A percentile compares a stretch with the other conserved stretches of the same genome.
phyloP scores from a whole-genome alignment of 2,888 invertebrate genomes.

The Parasteatoda lunata region DNA sequence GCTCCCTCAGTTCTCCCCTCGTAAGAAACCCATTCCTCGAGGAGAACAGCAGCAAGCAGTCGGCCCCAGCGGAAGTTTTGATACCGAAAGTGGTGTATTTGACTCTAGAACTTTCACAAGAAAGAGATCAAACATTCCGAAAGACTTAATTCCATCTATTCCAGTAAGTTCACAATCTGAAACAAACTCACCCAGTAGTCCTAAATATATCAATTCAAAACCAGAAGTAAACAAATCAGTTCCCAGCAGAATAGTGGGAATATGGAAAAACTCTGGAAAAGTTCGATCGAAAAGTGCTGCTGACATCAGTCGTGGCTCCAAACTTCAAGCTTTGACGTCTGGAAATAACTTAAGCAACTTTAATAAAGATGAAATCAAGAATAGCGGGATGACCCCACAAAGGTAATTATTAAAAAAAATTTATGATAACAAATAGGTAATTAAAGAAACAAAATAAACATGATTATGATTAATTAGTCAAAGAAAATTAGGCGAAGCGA shows the following conservation, averaged over 20 bases:
- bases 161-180: neutral
- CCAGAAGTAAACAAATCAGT: slow-evolving; percentile 30
- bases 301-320: slow-evolving; percentile 45
- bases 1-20: slow-evolving; percentile 12
- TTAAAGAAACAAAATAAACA: neutral
- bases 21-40: slow-evolving; percentile 18
- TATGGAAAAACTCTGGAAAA: slow-evolving; percentile 57
- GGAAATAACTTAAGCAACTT: slow-evolving; percentile 13
- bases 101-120: slow-evolving; percentile 58
- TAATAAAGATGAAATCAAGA: neutral
- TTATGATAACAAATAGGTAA: too few relatives aligned
- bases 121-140: slow-evolving; percentile 32
- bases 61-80: neutral
- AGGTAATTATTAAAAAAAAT: slow-evolving; percentile 4
- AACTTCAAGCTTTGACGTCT: slow-evolving; percentile 20
- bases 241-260: slow-evolving; percentile 44
- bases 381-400: neutral
- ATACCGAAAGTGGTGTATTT: slow-evolving; percentile 11
- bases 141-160: slow-evolving; percentile 36
- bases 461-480: neutral
- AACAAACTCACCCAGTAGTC: neutral
- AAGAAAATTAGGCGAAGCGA: neutral
- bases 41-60: neutral
- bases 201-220: neutral
- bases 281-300: slow-evolving; percentile 40